A percentile compares a stretch with the other conserved stretches of the same genome.
These are phyloP conservation scores for Notoglanidium macrostoma DNA, from an alignment of 2,797 vertebrate species.

Conservation along the genomic window DNA sequence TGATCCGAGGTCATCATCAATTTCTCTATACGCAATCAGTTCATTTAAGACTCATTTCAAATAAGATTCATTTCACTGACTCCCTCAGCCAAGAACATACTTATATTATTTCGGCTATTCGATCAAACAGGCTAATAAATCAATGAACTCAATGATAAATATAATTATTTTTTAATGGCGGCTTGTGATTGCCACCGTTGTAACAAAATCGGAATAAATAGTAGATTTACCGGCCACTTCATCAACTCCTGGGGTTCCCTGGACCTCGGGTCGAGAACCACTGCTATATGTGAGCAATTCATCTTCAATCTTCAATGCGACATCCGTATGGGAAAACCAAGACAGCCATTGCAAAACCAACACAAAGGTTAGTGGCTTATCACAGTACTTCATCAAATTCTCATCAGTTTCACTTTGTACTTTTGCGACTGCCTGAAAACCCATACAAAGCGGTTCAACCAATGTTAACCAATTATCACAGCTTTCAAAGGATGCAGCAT, in stretches of 20 bases:
- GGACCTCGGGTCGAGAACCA: background rate
- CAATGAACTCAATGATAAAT: background rate
- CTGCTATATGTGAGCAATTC: constrained; percentile 1
- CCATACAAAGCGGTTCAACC: constrained; percentile 15
- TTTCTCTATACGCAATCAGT: background rate
- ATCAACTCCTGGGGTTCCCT: background rate
- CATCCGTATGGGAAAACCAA: constrained; percentile 42
- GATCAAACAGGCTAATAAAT: background rate
- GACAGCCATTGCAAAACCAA: constrained; percentile 55
- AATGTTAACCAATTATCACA: constrained; percentile 18
- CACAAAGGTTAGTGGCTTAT: constrained; percentile 75
- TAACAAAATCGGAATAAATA: background rate
- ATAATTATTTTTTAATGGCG: background rate
- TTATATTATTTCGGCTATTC: no score
- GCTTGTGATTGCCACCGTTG: background rate
- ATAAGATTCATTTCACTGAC: background rate
- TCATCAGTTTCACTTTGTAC: constrained; percentile 58
- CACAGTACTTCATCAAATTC: constrained; percentile 57
- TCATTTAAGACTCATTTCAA: background rate
- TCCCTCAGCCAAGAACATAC: background rate
- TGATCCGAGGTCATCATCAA: background rate
- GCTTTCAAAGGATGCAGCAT: constrained; percentile 23
- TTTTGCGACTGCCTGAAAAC: constrained; percentile 19
- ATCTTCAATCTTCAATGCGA: constrained; percentile 52
- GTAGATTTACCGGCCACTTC: background rate